Percentiles rank a stretch among this genome's conserved stretches.
Evolutionary conservation across 2,888 invertebrate species (phyloP).

Genomic region (Microctonus aethiopoides): DNA sequence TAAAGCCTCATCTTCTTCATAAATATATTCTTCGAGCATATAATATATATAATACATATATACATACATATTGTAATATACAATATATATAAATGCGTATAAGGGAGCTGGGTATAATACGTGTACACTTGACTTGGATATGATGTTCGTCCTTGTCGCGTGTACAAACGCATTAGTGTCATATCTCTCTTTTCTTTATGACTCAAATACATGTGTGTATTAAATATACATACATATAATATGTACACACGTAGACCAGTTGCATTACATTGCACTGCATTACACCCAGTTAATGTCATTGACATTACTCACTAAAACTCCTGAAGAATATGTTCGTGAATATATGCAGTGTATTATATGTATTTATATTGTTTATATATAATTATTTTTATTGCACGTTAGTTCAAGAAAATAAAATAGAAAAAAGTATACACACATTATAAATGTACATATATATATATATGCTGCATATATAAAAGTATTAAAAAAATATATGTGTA

Average conservation of each 20-base stretch:
- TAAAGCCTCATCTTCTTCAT: slow-evolving; percentile 37
- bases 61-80: too few species aligned
- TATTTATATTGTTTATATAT: background rate
- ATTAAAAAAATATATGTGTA: too few species aligned
- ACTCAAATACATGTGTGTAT: slow-evolving; percentile 25
- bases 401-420: too few species aligned
- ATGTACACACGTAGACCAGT: slow-evolving; percentile 34
- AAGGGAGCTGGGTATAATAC: slow-evolving; percentile 24
- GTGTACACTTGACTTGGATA: slow-evolving; percentile 25
- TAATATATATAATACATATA: too few species aligned
- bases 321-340: slow-evolving; percentile 7
- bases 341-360: background rate
- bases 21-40: background rate
- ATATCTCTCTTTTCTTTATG: slow-evolving; percentile 18
- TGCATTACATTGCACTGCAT: slow-evolving; percentile 19
- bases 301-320: slow-evolving; percentile 33
- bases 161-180: slow-evolving; percentile 24
- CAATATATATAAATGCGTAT: background rate
- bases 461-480: too few species aligned
- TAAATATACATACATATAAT: too few species aligned
- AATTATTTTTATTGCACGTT: too few species aligned
- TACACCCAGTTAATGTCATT: slow-evolving; percentile 40
- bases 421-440: too few species aligned
- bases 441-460: too few species aligned
- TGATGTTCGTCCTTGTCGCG: slow-evolving; percentile 26